Evolutionary conservation across 2,888 invertebrate genomes (phyloP).

Genomic region (Hartigia nigra): DNA sequence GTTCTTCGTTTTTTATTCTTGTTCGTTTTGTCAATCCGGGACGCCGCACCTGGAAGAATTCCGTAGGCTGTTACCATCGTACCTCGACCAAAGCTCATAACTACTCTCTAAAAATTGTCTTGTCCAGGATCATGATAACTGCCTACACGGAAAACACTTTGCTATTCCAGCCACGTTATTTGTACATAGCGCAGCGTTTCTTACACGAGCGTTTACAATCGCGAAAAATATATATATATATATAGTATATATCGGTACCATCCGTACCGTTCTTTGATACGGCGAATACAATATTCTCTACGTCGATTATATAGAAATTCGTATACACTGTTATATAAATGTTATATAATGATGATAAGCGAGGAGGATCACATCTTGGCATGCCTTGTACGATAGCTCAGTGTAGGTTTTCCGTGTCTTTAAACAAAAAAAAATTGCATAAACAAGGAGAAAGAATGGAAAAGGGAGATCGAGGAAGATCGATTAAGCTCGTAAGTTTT

Average conservation of each 20-base stretch:
- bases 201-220: not conserved
- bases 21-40: not conserved
- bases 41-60: not conserved
- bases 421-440: not conserved
- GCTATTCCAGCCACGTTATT: not conserved
- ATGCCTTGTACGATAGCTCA: not conserved
- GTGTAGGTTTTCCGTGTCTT: not conserved
- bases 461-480: not conserved
- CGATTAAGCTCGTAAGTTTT: not conserved
- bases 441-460: not conserved
- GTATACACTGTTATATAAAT: not conserved
- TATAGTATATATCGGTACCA: conserved; percentile 17
- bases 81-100: not conserved
- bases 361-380: not conserved
- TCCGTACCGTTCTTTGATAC: not conserved
- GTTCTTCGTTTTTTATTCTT: not conserved
- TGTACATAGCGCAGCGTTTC: conserved; percentile 6
- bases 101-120: not conserved
- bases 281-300: not conserved
- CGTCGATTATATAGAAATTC: not conserved
- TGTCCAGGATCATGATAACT: too few species aligned
- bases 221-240: not conserved
- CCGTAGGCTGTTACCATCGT: not conserved
- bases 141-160: not conserved
- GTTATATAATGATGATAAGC: not conserved